Evolutionary conservation across 2,113 vertebrate genomes (phyloP).

Genomic region (Urocynchramus pylzowi): DNA sequence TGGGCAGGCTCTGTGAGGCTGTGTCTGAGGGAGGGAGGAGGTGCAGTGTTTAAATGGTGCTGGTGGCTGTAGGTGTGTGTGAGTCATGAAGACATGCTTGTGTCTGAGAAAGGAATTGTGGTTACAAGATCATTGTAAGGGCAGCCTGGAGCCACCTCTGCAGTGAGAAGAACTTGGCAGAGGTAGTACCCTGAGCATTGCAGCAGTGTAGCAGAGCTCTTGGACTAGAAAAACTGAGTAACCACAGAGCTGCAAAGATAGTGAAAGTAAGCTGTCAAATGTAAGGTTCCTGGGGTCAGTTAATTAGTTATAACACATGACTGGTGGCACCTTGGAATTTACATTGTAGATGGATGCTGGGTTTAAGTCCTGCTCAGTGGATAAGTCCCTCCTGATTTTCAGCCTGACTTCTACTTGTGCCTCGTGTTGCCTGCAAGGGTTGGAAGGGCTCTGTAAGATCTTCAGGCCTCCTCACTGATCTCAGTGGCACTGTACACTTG

Average conservation of each 20-base stretch:
- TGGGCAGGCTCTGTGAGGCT: background rate
- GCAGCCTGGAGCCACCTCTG: background rate
- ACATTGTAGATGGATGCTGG: background rate
- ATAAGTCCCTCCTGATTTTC: background rate
- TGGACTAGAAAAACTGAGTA: background rate
- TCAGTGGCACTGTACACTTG: background rate
- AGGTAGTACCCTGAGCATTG: background rate
- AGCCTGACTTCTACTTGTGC: background rate
- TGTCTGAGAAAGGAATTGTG: background rate
- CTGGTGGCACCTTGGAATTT: background rate
- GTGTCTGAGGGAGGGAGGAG: background rate
- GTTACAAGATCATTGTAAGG: background rate
- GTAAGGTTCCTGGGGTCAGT: background rate
- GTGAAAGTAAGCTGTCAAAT: background rate
- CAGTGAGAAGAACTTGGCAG: background rate
- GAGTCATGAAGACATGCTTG: background rate
- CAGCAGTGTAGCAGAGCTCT: background rate
- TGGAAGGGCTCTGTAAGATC: background rate
- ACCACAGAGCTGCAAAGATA: background rate
- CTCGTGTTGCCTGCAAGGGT: fast-evolving
- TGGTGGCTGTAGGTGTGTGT: background rate
- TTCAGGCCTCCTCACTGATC: background rate
- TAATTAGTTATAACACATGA: background rate
- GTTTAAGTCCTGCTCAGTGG: background rate
- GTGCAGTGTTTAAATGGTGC: background rate